Percentiles rank a stretch among this genome's conserved stretches.
Evolutionary conservation across 1,140 invertebrate species (phyloP).

Genomic region (Oscheius sp.): DNA sequence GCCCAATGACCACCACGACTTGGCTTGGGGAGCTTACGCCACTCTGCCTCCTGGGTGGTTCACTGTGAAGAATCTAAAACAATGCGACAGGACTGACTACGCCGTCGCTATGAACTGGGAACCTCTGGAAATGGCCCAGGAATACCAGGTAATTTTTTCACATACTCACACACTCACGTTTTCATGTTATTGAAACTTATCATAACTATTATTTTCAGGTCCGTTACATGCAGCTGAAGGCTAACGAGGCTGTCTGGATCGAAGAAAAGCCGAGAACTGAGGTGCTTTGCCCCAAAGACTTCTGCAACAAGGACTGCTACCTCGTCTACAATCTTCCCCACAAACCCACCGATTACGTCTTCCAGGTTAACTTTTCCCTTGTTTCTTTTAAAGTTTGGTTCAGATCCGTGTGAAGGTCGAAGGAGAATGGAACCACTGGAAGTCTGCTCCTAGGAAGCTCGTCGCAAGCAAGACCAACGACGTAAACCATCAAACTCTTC

Average conservation of each 20-base stretch:
- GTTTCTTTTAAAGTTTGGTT: background rate
- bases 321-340: constrained; percentile 59
- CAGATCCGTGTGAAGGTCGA: constrained; percentile 59
- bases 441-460: constrained; percentile 48
- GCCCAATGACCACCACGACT: constrained; percentile 57
- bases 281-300: constrained; percentile 58
- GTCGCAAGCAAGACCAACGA: constrained; percentile 49
- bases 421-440: constrained; percentile 60
- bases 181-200: too few relatives aligned
- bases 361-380: constrained; percentile 37
- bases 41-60: constrained; percentile 61
- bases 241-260: constrained; percentile 45
- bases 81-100: constrained; percentile 56
- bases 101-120: constrained; percentile 60
- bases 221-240: constrained; percentile 52
- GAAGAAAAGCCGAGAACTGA: constrained; percentile 50
- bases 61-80: constrained; percentile 55
- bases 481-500: constrained; percentile 42
- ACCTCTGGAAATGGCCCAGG: constrained; percentile 54
- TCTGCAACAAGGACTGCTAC: constrained; percentile 54
- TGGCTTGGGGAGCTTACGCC: constrained; percentile 59
- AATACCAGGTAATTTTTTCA: constrained; percentile 50
- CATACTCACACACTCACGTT: background rate
- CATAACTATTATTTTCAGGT: constrained; percentile 37
- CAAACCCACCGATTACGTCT: constrained; percentile 52